Base-by-base conservation (phyloP, 1,140 invertebrate genomes). In the Eumaeus atala region DNA sequence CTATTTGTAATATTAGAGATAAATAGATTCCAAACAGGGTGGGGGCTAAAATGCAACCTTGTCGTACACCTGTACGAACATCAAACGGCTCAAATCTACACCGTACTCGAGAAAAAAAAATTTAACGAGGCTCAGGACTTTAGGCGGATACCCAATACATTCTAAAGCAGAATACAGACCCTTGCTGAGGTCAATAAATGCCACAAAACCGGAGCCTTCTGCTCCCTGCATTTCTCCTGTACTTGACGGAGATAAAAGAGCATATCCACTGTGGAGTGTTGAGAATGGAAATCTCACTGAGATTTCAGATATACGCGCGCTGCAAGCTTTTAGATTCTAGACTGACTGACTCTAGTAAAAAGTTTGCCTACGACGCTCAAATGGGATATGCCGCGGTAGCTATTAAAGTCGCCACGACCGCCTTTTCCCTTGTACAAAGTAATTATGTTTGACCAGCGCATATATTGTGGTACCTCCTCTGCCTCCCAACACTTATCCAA, bases 361-460 rank as follows among this genome's bases (percentile, higher is more conserved):
- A 7, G n/a, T 28, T 28, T 28, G 21, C 21, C 21, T 2, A 28
- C 21, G 21, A 28, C 6, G 21, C 21, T 28, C 2, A 28, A 9
- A 42, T 47, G 42, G 11, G 50, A 51, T 18, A 40, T 51, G 3
- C 36, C 36, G 9, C 50, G 50, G 11, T 51, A 51, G 14, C 2
- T 3, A 28, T 28, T 28, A 6, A 14, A 51, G 10, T 51, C 50
- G 14, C 59, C 14, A 35, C 16, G 36, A 10, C 38, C 50, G 3
- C 14, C 16, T 50, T 54, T 57, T 1, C 54, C 57, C 37, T 63
- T 54, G 14, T 59, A 63, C 21, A 59, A 10, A 3, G 54, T 59
- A 6, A 59, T 18, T 17, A 63, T 63, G 11, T 53, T 35, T 3
- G 52, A 57, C 35, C 59, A 38, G 11, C 51, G 44, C 61, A 56